Evolutionary conservation across 2,888 invertebrate genomes (phyloP).

Genomic region (Zeuzera pyrina): DNA sequence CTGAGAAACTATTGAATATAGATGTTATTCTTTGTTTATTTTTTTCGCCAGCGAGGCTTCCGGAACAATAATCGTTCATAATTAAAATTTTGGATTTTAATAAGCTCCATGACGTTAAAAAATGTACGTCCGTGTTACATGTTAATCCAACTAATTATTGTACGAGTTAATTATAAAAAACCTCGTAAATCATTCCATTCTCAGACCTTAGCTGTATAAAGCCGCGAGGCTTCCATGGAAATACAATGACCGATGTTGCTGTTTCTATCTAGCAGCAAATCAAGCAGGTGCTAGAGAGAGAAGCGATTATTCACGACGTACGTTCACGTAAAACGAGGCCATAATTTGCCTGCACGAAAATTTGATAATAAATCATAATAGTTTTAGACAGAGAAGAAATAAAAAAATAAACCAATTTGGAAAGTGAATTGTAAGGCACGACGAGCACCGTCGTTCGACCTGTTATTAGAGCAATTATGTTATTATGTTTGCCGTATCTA

Average conservation of each 20-base stretch:
- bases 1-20: no score
- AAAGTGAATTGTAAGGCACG: slow-evolving; percentile 72
- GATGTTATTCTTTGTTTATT: not conserved
- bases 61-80: slow-evolving; percentile 27
- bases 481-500: slow-evolving; percentile 73
- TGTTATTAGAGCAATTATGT: slow-evolving; percentile 73
- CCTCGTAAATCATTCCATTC: slow-evolving; percentile 57
- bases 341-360: slow-evolving; percentile 72
- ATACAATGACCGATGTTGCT: slow-evolving; percentile 41
- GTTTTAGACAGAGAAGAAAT: slow-evolving; percentile 64
- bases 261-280: slow-evolving; percentile 37
- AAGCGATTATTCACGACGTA: slow-evolving; percentile 26
- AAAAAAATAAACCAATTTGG: slow-evolving; percentile 72
- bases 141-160: slow-evolving; percentile 62
- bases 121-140: slow-evolving; percentile 47
- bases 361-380: slow-evolving; percentile 72
- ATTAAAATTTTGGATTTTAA: slow-evolving; percentile 40
- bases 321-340: slow-evolving; percentile 53
- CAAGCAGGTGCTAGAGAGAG: slow-evolving; percentile 39
- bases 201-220: slow-evolving; percentile 39
- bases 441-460: slow-evolving; percentile 51
- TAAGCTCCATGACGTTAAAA: slow-evolving; percentile 43
- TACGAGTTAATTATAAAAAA: slow-evolving; percentile 62
- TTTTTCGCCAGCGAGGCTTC: not conserved
- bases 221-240: slow-evolving; percentile 52